Evolutionary conservation across 2,113 vertebrate species (phyloP).

Genomic region (Deroptyus accipitrinus): DNA sequence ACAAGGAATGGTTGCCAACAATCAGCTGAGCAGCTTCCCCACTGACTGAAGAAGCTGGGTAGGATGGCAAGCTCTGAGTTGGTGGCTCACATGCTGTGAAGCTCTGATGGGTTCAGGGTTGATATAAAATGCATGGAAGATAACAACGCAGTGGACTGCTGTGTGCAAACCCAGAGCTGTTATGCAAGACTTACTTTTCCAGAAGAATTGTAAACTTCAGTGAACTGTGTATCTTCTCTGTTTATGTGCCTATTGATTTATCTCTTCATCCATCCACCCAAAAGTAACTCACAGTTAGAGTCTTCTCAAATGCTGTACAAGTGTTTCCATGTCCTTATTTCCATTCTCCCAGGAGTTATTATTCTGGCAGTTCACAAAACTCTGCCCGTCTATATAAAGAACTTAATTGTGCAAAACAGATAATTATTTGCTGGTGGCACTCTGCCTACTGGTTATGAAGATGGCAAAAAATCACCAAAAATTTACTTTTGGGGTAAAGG

Average conservation of each 20-base stretch:
- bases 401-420: conserved; percentile 5
- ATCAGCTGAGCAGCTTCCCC: not conserved
- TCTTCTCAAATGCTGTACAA: not conserved
- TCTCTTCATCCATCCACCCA: not conserved
- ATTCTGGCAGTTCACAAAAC: conserved; percentile 19
- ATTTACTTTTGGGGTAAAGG: not conserved
- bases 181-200: conserved; percentile 2
- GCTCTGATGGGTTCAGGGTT: not conserved
- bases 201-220: conserved; percentile 23
- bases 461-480: not conserved
- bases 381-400: not conserved
- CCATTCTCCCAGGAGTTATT: not conserved
- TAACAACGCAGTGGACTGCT: not conserved
- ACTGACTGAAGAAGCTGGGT: not conserved
- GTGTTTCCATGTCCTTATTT: not conserved
- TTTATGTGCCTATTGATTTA: conserved; percentile 30
- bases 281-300: not conserved
- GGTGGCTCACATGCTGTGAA: not conserved
- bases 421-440: not conserved
- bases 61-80: not conserved
- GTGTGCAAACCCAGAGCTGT: not conserved
- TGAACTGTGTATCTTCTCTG: conserved; percentile 23
- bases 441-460: not conserved
- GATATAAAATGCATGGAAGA: not conserved
- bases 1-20: not conserved